Conservation (phyloP, 2,888 invertebrate genomes). For the Emmelina monodactyla region DNA sequence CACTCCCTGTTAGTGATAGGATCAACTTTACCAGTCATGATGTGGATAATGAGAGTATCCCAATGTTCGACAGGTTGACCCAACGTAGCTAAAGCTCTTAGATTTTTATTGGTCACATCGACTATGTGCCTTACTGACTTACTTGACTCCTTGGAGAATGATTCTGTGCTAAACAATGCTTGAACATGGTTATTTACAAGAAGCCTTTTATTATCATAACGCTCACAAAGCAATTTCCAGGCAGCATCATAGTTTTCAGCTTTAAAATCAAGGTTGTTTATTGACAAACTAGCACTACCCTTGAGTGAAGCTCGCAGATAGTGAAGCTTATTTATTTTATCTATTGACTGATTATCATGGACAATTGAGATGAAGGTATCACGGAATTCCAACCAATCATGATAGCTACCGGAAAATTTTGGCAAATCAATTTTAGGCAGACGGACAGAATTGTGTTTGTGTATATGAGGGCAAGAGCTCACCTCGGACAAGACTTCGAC, state of each 20-base stretch:
- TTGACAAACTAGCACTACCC: constrained; percentile 12
- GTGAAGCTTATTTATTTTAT: constrained; percentile 12
- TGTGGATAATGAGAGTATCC: constrained; percentile 12
- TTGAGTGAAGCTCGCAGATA: constrained; percentile 12
- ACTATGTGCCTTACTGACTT: constrained; percentile 10
- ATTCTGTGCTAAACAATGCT: constrained; percentile 15
- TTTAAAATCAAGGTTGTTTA: constrained; percentile 12
- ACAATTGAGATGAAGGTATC: constrained; percentile 11
- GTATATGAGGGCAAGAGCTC: constrained; percentile 4
- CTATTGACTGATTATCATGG: constrained; percentile 8
- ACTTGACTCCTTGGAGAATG: constrained; percentile 13
- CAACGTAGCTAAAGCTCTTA: constrained; percentile 6
- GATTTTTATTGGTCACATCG: constrained; percentile 3
- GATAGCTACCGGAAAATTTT: constrained; percentile 11
- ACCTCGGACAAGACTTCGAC: not conserved
- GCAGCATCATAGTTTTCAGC: constrained; percentile 9
- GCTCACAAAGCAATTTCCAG: constrained; percentile 12
- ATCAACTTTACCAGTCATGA: no score
- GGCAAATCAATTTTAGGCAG: constrained; percentile 15
- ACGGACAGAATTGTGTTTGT: constrained; percentile 1
- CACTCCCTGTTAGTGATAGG: no score
- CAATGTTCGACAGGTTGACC: constrained; percentile 10
- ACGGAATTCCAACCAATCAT: constrained; percentile 12
- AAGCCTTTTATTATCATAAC: constrained; percentile 11
- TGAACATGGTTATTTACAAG: constrained; percentile 17